Evolutionary conservation across 2,888 invertebrate species (phyloP), one percentile per base, ranked within the genome.

Genomic region (Ashinkailepas kermadecensis): DNA sequence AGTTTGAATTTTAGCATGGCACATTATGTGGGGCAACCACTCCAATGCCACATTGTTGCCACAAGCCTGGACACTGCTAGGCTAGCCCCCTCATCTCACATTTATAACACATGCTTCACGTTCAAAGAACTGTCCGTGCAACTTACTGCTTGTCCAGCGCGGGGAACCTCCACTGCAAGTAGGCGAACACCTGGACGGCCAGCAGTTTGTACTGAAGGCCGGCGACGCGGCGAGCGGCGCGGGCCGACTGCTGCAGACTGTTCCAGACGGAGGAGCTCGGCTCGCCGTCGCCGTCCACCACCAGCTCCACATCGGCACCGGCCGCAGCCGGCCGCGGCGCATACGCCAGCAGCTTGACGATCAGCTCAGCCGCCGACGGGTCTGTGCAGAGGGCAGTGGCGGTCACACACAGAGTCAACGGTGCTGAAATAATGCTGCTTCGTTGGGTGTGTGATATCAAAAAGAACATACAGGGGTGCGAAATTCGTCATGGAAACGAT

Each of bases 201-300:
- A 74, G 21, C 74, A 74, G 74, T 15, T 74, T 74, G 74, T 74
- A 74, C 74, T 74, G 74, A 4, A 74, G 74, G 18, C 74, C 56
- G 56, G 74, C 74, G 18, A 74, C 74, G 54, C 74, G 74, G 74
- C 74, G 74, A 0, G 74, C 74, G 9, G 56, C 54, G 56, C 74
- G 74, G 18, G 74, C 74, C 21, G 74, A 21, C 74, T 74, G 74
- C 74, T 56, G 74, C 54, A 74, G 56, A 56, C 74, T 74, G 18
- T 15, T 56, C 9, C 54, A 74, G 56, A 54, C 56, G 21, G 56
- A 54, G 18, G 74, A 54, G 74, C 74, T 54, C 10, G 56, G 74
- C 23, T 74, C 74, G 13, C 39, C 70, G 54, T 56, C 74, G 15
- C 54, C 21, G 54, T 18, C 8, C 74, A 56, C 11, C 21, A 74